Evolutionary conservation across 2,113 vertebrate genomes (phyloP).

Genomic region (Machaerirhynchus nigripectus): DNA sequence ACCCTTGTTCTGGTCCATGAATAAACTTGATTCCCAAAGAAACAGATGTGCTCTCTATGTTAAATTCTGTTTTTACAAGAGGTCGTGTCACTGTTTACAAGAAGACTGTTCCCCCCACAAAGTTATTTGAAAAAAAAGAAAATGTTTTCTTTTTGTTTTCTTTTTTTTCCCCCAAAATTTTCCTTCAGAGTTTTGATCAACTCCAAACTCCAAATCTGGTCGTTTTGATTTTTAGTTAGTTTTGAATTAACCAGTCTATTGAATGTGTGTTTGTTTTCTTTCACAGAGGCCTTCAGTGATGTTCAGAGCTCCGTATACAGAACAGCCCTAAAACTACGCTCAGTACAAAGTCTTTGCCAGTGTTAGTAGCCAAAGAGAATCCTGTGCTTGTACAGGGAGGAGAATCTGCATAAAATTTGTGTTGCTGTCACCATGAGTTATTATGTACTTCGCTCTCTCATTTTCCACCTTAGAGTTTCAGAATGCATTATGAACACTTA

Average conservation of each 20-base stretch:
- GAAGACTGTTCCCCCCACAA: neutral
- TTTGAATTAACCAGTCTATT: neutral
- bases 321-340: slow-evolving; percentile 79
- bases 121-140: neutral
- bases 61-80: neutral
- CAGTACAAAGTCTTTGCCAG: slow-evolving; percentile 80
- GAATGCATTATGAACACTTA: neutral
- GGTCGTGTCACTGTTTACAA: fast-evolving
- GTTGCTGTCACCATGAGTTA: neutral
- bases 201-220: neutral
- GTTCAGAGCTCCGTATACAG: slow-evolving; percentile 76
- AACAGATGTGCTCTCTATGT: neutral
- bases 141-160: neutral
- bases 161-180: neutral
- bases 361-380: slow-evolving; percentile 69
- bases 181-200: neutral
- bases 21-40: neutral
- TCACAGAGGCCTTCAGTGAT: slow-evolving; percentile 68
- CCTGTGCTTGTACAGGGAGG: neutral
- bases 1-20: neutral
- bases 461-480: slow-evolving; percentile 4
- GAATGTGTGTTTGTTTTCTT: slow-evolving; percentile 6
- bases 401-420: neutral
- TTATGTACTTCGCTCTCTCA: neutral
- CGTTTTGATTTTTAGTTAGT: neutral